Percentiles rank a stretch among this genome's conserved stretches.
Conservation (phyloP, 2,888 invertebrate species). For the Platycheirus rosarum region DNA sequence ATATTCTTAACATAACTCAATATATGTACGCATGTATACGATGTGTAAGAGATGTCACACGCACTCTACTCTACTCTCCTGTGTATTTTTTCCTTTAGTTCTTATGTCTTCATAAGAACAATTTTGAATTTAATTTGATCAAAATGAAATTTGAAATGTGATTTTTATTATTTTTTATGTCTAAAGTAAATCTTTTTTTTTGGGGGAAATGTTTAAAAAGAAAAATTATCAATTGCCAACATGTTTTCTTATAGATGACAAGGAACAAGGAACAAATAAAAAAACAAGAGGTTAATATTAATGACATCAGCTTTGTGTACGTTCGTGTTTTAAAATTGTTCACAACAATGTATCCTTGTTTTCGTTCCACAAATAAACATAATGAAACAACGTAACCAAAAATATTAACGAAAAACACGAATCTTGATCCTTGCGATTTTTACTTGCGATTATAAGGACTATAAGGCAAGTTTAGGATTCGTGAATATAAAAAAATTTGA, state of each 20-base stretch:
- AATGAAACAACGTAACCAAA: background rate
- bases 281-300: slow-evolving; percentile 5
- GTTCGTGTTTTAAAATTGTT: background rate
- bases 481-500: too few relatives aligned
- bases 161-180: slow-evolving; percentile 4
- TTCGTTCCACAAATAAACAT: background rate
- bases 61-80: background rate
- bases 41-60: slow-evolving; percentile 1
- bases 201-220: background rate
- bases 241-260: background rate
- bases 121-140: slow-evolving; percentile 2
- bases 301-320: slow-evolving; percentile 18
- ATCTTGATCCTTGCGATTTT: slow-evolving; percentile 17
- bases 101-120: background rate
- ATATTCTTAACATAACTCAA: too few relatives aligned
- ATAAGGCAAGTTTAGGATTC: too few relatives aligned
- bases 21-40: too few relatives aligned
- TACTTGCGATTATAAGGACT: too few relatives aligned
- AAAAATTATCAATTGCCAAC: background rate
- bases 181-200: slow-evolving; percentile 14
- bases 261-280: background rate
- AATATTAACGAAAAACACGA: slow-evolving; percentile 5
- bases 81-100: background rate
- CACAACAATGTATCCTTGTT: slow-evolving; percentile 7
- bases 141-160: slow-evolving; percentile 8